Evolutionary conservation across 2,888 invertebrate species (phyloP).

Genomic region (Drosophila atroscutellata): DNA sequence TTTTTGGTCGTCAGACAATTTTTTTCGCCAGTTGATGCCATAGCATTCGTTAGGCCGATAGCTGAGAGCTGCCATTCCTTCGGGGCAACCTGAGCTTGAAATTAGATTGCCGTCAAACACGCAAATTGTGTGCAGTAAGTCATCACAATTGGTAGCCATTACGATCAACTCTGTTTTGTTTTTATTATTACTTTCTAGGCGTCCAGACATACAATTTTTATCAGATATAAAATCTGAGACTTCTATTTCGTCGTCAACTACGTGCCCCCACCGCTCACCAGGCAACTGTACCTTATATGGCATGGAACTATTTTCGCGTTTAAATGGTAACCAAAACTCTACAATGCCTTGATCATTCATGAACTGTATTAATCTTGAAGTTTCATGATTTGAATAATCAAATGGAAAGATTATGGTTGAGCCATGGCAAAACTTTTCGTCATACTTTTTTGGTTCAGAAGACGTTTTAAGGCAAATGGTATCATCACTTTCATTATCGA

Average conservation of each 20-base stretch:
- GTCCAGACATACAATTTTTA: conserved; percentile 68
- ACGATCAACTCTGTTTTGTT: background rate
- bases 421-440: conserved; percentile 75
- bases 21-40: conserved; percentile 63
- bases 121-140: conserved; percentile 77
- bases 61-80: conserved; percentile 67
- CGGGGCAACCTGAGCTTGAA: conserved; percentile 67
- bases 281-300: conserved; percentile 85
- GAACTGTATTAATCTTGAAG: conserved; percentile 15
- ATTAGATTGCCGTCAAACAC: conserved; percentile 59
- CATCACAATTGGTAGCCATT: conserved; percentile 37
- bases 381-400: conserved; percentile 30
- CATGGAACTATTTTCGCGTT: conserved; percentile 79
- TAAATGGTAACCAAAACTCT: conserved; percentile 86
- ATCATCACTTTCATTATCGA: conserved; percentile 27
- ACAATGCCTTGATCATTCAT: conserved; percentile 48
- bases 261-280: conserved; percentile 83
- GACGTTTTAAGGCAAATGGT: conserved; percentile 82
- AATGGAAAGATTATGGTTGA: conserved; percentile 53
- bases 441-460: conserved; percentile 62
- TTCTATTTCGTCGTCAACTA: conserved; percentile 47
- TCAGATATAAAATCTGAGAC: conserved; percentile 54
- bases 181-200: background rate
- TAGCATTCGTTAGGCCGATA: conserved; percentile 77
- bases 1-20: background rate